phyloP scores from a whole-genome alignment of 2,797 vertebrate species.

The Thunnus albacares region DNA sequence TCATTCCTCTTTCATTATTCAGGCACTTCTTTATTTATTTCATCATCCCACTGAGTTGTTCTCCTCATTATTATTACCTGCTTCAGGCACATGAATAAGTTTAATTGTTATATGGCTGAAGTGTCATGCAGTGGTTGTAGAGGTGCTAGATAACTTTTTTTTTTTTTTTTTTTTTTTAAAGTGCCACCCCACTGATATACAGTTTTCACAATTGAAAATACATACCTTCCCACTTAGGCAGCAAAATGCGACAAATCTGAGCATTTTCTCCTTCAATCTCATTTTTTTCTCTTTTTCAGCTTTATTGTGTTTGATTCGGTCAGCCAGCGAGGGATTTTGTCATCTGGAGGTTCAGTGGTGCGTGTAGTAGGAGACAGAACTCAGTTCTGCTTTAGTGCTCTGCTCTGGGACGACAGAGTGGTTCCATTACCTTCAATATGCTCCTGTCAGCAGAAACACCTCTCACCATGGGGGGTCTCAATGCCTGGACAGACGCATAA shows the following conservation, averaged over 20 bases:
- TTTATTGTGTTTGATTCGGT: conserved; percentile 79
- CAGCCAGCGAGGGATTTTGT: conserved; percentile 79
- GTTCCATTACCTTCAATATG: conserved; percentile 84
- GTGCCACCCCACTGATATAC: conserved; percentile 35
- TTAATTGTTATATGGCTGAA: conserved; percentile 21
- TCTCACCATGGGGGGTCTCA: conserved; percentile 55
- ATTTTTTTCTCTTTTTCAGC: conserved; percentile 56
- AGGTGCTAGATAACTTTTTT: neutral
- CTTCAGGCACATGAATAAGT: conserved; percentile 25
- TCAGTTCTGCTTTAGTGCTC: conserved; percentile 83
- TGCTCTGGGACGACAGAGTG: conserved; percentile 74
- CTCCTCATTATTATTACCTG: conserved; percentile 39
- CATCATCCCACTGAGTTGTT: conserved; percentile 38
- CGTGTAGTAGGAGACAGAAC: conserved; percentile 78
- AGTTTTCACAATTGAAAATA: conserved; percentile 56
- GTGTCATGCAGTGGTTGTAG: neutral
- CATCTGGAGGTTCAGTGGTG: conserved; percentile 80
- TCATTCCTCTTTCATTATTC: conserved; percentile 52
- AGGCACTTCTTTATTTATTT: conserved; percentile 49
- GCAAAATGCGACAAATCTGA: conserved; percentile 68
- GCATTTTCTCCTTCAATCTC: conserved; percentile 71
- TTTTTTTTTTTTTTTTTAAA: conserved; percentile 27
- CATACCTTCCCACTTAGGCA: conserved; percentile 56
- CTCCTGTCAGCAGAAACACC: conserved; percentile 83
- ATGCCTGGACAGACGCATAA: conserved; percentile 36